These are phyloP conservation scores for Poeciliopsis occidentalis DNA, from an alignment of 2,113 vertebrate species.

Conservation along the genomic window DNA sequence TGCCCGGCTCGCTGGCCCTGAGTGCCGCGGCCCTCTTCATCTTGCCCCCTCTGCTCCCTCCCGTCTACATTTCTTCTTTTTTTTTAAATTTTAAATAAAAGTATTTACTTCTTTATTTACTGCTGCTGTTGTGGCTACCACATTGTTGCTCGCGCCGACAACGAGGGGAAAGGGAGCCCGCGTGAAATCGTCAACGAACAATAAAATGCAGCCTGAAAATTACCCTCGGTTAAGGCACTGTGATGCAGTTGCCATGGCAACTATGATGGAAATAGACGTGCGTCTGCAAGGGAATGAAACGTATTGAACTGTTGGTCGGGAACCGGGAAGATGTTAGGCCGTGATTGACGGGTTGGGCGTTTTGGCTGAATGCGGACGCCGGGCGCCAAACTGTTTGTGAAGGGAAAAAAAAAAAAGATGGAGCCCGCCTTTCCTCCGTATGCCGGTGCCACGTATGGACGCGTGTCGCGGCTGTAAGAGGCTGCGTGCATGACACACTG, in stretches of 20 bases:
- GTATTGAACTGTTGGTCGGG: slow-evolving; percentile 76
- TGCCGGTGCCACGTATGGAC: neutral
- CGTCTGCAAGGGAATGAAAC: slow-evolving; percentile 80
- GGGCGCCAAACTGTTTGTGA: neutral
- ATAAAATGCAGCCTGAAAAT: slow-evolving; percentile 71
- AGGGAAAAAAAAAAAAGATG: neutral
- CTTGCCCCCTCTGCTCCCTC: slow-evolving; percentile 50
- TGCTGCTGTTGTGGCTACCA: slow-evolving; percentile 2
- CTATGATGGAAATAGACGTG: slow-evolving; percentile 82
- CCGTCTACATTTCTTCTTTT: slow-evolving; percentile 11
- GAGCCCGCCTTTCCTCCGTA: neutral
- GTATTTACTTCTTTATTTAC: no score
- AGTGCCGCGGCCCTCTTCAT: slow-evolving; percentile 58
- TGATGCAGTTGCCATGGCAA: slow-evolving; percentile 84
- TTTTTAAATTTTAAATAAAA: no score
- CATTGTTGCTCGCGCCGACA: neutral
- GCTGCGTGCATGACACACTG: slow-evolving; percentile 41
- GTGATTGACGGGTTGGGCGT: slow-evolving; percentile 63
- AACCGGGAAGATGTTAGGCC: slow-evolving; percentile 48
- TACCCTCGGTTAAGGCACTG: slow-evolving; percentile 79
- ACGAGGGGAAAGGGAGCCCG: slow-evolving; percentile 6
- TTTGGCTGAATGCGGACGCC: slow-evolving; percentile 27
- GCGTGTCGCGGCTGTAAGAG: neutral
- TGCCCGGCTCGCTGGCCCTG: slow-evolving; percentile 59
- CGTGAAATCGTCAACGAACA: slow-evolving; percentile 41